Evolutionary conservation across 1,140 invertebrate genomes (phyloP).

Genomic region (Polyergus mexicanus): DNA sequence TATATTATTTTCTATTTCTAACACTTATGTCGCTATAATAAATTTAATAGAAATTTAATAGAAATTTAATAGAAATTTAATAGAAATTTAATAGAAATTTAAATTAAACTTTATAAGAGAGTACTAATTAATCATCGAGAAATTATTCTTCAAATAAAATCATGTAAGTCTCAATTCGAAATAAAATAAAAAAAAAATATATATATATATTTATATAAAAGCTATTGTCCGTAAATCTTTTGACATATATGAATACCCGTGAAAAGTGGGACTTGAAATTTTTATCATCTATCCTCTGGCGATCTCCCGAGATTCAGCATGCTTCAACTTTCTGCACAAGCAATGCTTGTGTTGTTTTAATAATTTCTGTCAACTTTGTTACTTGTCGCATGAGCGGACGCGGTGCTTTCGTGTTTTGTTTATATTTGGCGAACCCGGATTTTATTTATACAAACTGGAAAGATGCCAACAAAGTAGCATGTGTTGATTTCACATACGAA

Average conservation of each 20-base stretch:
- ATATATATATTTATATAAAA: not conserved
- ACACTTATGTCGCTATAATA: no score
- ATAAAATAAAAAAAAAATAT: constrained; percentile 18
- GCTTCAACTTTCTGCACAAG: constrained; percentile 27
- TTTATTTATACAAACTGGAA: constrained; percentile 37
- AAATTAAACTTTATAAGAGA: not conserved
- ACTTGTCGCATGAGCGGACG: constrained; percentile 9
- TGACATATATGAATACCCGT: not conserved
- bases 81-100: no score
- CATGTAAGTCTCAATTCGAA: not conserved
- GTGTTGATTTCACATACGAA: not conserved
- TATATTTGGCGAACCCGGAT: constrained; percentile 16
- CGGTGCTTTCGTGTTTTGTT: constrained; percentile 12
- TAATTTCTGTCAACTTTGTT: constrained; percentile 51
- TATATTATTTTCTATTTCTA: not conserved
- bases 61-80: no score
- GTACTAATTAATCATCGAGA: not conserved
- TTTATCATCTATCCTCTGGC: constrained; percentile 1
- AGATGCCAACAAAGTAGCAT: not conserved
- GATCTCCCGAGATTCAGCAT: constrained; percentile 36
- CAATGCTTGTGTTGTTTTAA: constrained; percentile 36
- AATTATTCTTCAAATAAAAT: constrained; percentile 8
- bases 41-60: not conserved
- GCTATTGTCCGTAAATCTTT: constrained; percentile 10
- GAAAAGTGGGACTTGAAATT: constrained; percentile 29